Evolutionary conservation across 2,113 vertebrate genomes (phyloP).

Genomic region (Bufo bufo): DNA sequence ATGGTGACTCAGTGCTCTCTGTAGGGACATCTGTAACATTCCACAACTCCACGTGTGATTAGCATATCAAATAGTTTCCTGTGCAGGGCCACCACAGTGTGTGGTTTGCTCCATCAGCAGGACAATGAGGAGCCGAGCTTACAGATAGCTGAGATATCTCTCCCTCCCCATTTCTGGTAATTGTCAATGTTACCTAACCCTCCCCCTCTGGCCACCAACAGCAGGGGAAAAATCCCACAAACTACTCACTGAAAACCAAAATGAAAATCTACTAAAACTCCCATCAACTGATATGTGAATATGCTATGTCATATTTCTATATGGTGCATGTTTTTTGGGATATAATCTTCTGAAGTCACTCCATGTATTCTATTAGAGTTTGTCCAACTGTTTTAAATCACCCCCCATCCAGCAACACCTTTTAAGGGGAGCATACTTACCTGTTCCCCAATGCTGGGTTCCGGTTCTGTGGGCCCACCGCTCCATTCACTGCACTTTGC

Average conservation of each 20-base stretch:
- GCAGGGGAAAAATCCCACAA: background rate
- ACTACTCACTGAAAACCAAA: background rate
- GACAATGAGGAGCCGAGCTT: slow-evolving; percentile 18
- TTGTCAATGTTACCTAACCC: background rate
- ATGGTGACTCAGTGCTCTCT: background rate
- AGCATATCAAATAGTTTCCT: slow-evolving; percentile 43
- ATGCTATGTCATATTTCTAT: too few species aligned
- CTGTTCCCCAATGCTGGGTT: too few species aligned
- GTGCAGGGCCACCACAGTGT: background rate
- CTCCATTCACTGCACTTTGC: too few species aligned
- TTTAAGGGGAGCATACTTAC: too few species aligned
- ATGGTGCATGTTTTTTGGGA: too few species aligned
- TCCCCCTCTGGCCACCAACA: background rate
- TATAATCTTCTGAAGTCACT: too few species aligned
- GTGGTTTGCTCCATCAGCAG: background rate
- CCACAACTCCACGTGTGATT: slow-evolving; percentile 15
- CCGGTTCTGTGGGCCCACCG: too few species aligned
- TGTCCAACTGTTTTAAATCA: too few species aligned
- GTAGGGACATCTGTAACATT: slow-evolving; percentile 42
- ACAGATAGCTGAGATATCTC: background rate
- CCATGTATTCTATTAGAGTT: too few species aligned
- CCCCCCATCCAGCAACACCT: too few species aligned
- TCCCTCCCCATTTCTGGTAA: background rate
- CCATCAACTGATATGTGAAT: too few species aligned
- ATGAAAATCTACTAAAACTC: background rate